A percentile compares a stretch with the other conserved stretches of the same genome.
These are phyloP conservation scores for Brachyhypopomus occidentalis DNA, from an alignment of 2,113 vertebrate species.

Conservation along the genomic window DNA sequence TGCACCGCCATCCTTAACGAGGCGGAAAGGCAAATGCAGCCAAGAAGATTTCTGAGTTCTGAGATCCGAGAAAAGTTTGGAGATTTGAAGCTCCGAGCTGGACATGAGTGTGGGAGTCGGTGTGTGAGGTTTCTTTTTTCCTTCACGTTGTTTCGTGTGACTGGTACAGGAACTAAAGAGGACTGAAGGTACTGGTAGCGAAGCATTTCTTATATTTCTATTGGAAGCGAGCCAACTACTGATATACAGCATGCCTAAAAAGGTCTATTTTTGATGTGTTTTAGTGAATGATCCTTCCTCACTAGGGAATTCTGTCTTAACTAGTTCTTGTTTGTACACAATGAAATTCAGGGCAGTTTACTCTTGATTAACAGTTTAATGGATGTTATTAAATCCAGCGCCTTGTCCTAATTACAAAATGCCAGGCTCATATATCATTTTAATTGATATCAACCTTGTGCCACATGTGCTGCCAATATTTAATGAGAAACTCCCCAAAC, in stretches of 20 bases:
- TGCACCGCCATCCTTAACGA: not conserved
- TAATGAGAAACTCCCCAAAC: constrained; percentile 36
- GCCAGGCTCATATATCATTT: constrained; percentile 56
- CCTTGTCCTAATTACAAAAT: constrained; percentile 51
- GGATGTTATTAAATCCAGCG: constrained; percentile 51
- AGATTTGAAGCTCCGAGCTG: constrained; percentile 2
- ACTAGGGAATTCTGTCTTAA: not conserved
- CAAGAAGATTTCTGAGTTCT: not conserved
- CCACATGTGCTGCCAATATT: constrained; percentile 38
- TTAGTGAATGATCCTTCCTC: not conserved
- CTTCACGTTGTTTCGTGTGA: not conserved
- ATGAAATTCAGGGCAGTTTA: constrained; percentile 43
- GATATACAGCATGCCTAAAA: not conserved
- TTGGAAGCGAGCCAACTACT: not conserved
- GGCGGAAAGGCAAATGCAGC: not conserved
- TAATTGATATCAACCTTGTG: constrained; percentile 55
- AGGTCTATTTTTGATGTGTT: not conserved
- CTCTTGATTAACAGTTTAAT: constrained; percentile 52
- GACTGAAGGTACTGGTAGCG: no score
- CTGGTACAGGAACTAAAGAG: no score
- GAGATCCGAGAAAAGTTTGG: no score
- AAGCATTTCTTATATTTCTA: not conserved
- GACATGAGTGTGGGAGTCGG: not conserved
- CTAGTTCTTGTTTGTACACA: constrained; percentile 19
- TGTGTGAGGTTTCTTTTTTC: not conserved